Evolutionary conservation across 2,888 invertebrate genomes (phyloP).

Genomic region (Dryomyza anilis): DNA sequence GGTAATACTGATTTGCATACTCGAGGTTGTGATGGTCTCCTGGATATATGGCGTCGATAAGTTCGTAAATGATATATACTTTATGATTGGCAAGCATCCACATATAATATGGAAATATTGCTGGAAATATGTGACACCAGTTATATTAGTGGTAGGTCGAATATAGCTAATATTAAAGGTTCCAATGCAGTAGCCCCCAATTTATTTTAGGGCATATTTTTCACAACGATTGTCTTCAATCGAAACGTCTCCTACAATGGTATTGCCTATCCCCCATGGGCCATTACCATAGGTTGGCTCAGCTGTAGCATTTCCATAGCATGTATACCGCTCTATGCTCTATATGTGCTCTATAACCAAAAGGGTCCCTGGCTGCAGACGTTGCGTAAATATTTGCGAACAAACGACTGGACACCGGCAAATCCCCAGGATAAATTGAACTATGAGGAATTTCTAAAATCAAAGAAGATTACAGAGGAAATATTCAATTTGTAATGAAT

Average conservation of each 20-base stretch:
- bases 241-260: constrained; percentile 65
- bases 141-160: constrained; percentile 69
- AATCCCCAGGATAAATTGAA: constrained; percentile 43
- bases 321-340: constrained; percentile 74
- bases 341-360: constrained; percentile 64
- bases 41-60: constrained; percentile 79
- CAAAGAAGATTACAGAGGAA: constrained; percentile 38
- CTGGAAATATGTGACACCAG: constrained; percentile 76
- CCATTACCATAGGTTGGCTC: constrained; percentile 67
- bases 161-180: not conserved
- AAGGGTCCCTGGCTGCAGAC: constrained; percentile 48
- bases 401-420: constrained; percentile 68
- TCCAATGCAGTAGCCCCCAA: not conserved
- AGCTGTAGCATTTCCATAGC: constrained; percentile 73
- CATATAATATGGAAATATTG: constrained; percentile 70
- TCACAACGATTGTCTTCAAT: constrained; percentile 67
- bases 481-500: constrained; percentile 26
- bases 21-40: constrained; percentile 79
- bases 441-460: constrained; percentile 43
- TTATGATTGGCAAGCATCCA: constrained; percentile 72
- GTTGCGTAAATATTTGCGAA: constrained; percentile 54
- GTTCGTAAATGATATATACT: constrained; percentile 71
- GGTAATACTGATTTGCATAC: constrained; percentile 75
- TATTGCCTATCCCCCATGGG: constrained; percentile 66
- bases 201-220: constrained; percentile 67